These are phyloP conservation scores for Octodonta nipae DNA, from an alignment of 2,888 invertebrate genomes.

Conservation along the genomic window DNA sequence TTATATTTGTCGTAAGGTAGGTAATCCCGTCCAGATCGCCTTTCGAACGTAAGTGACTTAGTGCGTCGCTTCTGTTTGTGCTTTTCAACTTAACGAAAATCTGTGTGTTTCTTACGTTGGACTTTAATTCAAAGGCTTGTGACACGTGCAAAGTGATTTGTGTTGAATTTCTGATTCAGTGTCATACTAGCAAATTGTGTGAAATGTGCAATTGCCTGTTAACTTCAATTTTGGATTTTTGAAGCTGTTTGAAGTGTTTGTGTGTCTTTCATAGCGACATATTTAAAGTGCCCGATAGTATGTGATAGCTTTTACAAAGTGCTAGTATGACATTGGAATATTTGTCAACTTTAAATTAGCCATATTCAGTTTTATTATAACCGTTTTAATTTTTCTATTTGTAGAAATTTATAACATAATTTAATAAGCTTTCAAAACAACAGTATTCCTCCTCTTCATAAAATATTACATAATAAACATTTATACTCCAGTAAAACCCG, in stretches of 20 bases:
- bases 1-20: slow-evolving; percentile 60
- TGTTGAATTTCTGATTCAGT: slow-evolving; percentile 14
- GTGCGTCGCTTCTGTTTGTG: slow-evolving; percentile 13
- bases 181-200: slow-evolving; percentile 22
- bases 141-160: slow-evolving; percentile 10
- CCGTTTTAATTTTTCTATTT: no score
- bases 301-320: slow-evolving; percentile 8
- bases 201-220: slow-evolving; percentile 7
- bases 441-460: no score
- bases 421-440: no score
- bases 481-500: no score
- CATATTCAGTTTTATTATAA: slow-evolving; percentile 5
- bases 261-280: no score
- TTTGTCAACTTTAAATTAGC: slow-evolving; percentile 6
- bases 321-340: slow-evolving; percentile 19
- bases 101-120: slow-evolving; percentile 13
- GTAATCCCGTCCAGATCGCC: slow-evolving; percentile 86
- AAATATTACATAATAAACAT: no score
- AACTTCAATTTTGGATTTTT: slow-evolving; percentile 1
- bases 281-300: no score
- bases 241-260: no score
- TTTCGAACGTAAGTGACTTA: slow-evolving; percentile 79
- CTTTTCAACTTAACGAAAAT: slow-evolving; percentile 7
- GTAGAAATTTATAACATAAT: slow-evolving; percentile 4
- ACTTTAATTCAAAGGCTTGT: slow-evolving; percentile 16